A percentile compares a stretch with the other conserved stretches of the same genome.
Evolutionary conservation across 2,888 invertebrate genomes (phyloP).

Genomic region (Hirudinaria manillensis): DNA sequence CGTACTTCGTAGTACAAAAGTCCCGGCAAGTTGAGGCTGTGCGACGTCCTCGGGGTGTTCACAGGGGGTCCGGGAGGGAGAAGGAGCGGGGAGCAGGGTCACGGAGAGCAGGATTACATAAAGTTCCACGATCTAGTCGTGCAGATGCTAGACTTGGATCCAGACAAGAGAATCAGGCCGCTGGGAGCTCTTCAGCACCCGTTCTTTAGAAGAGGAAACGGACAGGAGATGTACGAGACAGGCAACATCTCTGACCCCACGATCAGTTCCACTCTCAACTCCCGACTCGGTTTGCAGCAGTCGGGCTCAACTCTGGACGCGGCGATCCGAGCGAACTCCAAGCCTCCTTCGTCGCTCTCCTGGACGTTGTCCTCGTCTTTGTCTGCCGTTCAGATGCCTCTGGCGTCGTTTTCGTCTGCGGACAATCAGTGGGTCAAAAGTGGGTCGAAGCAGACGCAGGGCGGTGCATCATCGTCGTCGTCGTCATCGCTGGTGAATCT

Average conservation of each 20-base stretch:
- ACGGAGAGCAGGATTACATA: slow-evolving; percentile 92
- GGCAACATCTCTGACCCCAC: slow-evolving; percentile 50
- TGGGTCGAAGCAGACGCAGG: neutral
- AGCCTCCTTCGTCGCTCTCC: neutral
- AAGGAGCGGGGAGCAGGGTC: slow-evolving; percentile 87
- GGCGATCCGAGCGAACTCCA: neutral
- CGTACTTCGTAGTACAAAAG: slow-evolving; percentile 68
- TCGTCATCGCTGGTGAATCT: neutral
- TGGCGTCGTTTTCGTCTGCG: too few species aligned
- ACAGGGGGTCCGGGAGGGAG: slow-evolving; percentile 92
- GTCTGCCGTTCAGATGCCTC: neutral
- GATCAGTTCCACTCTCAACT: neutral
- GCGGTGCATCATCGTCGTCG: neutral
- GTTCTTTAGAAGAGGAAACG: slow-evolving; percentile 77
- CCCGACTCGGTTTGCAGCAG: too few species aligned
- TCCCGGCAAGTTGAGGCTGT: slow-evolving; percentile 81
- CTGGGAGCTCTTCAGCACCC: slow-evolving; percentile 80
- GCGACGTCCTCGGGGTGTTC: slow-evolving; percentile 88
- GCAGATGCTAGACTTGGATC: slow-evolving; percentile 97
- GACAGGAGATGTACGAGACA: slow-evolving; percentile 68
- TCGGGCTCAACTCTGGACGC: too few species aligned
- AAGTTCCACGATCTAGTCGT: slow-evolving; percentile 97
- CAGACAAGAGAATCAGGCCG: slow-evolving; percentile 92
- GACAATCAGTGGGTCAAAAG: too few species aligned
- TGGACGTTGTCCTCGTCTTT: neutral